Percentiles rank a stretch among this genome's conserved stretches.
Evolutionary conservation across 2,888 invertebrate genomes (phyloP).

Genomic region (Ichneumon xanthorius): DNA sequence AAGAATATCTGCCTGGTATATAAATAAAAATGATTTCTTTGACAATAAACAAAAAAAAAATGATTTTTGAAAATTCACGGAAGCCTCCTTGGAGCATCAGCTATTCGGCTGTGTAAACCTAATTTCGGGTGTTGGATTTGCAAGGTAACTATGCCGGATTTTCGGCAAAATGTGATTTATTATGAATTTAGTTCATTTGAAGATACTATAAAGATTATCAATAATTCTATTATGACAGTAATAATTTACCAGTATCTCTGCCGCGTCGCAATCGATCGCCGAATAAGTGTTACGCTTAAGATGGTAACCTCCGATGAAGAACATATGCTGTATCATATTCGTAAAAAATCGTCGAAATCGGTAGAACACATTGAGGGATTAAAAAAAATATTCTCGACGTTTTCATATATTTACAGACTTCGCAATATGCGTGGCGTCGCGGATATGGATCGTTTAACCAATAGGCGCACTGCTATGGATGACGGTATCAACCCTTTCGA

Average conservation of each 20-base stretch:
- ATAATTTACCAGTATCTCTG: neutral
- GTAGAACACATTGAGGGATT: neutral
- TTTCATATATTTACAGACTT: slow-evolving; percentile 65
- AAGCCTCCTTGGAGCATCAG: neutral
- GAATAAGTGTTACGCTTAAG: neutral
- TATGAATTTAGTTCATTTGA: neutral
- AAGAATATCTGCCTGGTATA: too few species aligned
- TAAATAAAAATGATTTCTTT: too few species aligned
- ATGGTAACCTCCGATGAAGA: neutral
- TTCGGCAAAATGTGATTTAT: neutral
- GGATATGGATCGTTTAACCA: slow-evolving; percentile 60
- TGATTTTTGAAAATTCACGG: too few species aligned
- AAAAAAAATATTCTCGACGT: slow-evolving; percentile 28
- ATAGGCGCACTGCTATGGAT: slow-evolving; percentile 65
- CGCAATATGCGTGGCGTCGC: slow-evolving; percentile 63
- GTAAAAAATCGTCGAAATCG: neutral
- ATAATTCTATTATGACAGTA: neutral
- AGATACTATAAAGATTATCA: neutral
- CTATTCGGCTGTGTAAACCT: neutral
- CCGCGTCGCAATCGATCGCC: neutral
- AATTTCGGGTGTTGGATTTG: neutral
- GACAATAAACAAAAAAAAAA: too few species aligned
- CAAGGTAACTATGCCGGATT: neutral
- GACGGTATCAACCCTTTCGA: slow-evolving; percentile 68
- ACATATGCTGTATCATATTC: neutral